phyloP scores from a whole-genome alignment of 2,797 vertebrate genomes.

The Squalus acanthias region DNA sequence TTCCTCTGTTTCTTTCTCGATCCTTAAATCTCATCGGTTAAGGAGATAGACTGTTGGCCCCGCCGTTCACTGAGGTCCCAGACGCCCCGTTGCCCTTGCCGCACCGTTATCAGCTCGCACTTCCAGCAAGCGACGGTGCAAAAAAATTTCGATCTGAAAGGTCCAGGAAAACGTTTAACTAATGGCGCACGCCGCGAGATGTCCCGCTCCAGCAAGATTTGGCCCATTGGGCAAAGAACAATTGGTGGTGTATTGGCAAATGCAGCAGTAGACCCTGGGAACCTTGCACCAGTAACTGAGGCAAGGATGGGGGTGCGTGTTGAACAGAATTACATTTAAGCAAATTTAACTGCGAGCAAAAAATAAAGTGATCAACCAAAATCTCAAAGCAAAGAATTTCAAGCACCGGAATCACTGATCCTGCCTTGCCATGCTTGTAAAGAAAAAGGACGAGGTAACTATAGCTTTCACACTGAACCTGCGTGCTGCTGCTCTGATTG shows the following conservation, averaged over 20 bases:
- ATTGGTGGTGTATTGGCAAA: not conserved
- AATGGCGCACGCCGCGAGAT: accelerated
- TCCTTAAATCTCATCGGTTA: not conserved
- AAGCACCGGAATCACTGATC: not conserved
- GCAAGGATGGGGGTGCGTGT: not conserved
- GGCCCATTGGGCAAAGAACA: not conserved
- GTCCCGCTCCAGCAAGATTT: not conserved
- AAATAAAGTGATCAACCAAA: not conserved
- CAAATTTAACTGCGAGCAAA: not conserved
- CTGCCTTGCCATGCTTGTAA: not conserved
- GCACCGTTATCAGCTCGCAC: not conserved
- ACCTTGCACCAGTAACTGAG: not conserved
- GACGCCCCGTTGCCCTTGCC: not conserved
- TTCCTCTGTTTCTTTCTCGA: not conserved
- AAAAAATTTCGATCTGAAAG: not conserved
- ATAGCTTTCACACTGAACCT: not conserved
- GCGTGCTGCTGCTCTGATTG: not conserved
- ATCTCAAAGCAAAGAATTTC: not conserved
- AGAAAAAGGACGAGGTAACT: not conserved
- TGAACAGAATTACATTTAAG: not conserved
- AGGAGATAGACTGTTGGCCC: not conserved
- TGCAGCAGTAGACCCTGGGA: not conserved
- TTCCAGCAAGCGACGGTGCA: not conserved
- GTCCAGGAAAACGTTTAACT: not conserved
- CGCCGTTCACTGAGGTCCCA: not conserved